Evolutionary conservation across 2,888 invertebrate species (phyloP), one percentile per base, ranked within the genome.

Genomic region (Synergus itoensis): DNA sequence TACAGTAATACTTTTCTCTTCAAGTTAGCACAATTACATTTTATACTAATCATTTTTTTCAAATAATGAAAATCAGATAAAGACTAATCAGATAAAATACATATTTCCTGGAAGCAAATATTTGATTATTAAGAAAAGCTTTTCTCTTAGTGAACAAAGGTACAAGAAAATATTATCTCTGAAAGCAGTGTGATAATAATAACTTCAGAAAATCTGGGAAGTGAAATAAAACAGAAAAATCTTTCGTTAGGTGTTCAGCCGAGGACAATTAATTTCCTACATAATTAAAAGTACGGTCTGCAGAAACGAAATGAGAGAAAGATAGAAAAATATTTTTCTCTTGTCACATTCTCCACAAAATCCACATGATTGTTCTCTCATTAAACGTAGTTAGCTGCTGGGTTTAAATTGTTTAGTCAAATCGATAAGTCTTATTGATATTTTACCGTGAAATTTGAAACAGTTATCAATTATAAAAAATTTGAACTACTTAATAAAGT

Each of bases 231-330:
- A 53, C 16, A n/a, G 48, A 5, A 53, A 53, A 53, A 53, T n/a
- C 53, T n/a, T 53, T 53, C n/a, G 8, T n/a, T 7, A n/a, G 1
- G 8, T 8, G 53, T 7, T 8, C n/a, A 53, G n/a, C 53, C n/a
- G n/a, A 53, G n/a, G 53, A 43, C 43, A 65, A 43, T 65, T 65
- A 65, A 18, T 12, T 21, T 43, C 11, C 0, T 11, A 65, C 12
- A 43, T 43, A 65, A 65, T 43, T 65, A 65, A 40, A 65, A 65
- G 18, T n/a, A 65, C 65, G 11, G 18, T 12, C 12, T 21, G 43
- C 11, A 12, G 1, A 40, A 43, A 43, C 18, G 4, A 43, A 12
- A 43, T 48, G 16, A 63, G 36, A 28, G 12, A 0, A 0, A 7
- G 7, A 64, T 41, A 9, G n/a, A 36, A 63, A 63, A 63, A 64